Conservation (phyloP, 2,797 vertebrate species). For the Champsocephalus esox region DNA sequence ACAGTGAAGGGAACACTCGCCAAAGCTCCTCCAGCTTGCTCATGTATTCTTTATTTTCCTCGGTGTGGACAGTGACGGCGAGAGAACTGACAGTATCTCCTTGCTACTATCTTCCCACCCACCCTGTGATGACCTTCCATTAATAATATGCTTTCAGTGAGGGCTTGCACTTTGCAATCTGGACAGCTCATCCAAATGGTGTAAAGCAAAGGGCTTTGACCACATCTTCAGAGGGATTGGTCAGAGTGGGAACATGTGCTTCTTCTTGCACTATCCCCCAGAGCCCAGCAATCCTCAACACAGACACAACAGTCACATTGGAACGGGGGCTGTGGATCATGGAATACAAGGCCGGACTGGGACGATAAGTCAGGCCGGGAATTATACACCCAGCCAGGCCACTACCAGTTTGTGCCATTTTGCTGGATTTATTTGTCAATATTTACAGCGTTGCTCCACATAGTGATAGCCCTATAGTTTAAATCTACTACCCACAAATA, state of each 20-base stretch:
- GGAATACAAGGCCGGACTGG: conserved; percentile 7
- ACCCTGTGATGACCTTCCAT: conserved; percentile 80
- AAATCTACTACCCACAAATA: too few relatives aligned
- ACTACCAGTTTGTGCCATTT: too few relatives aligned
- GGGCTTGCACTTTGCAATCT: conserved; percentile 54
- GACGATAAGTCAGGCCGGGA: too few relatives aligned
- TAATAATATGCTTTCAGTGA: conserved; percentile 79
- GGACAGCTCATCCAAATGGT: conserved; percentile 59
- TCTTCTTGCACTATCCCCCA: conserved; percentile 38
- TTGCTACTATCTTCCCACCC: conserved; percentile 66
- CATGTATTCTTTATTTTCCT: conserved; percentile 61
- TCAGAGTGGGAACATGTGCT: conserved; percentile 59
- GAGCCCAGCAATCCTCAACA: conserved; percentile 47
- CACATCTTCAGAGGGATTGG: conserved; percentile 41
- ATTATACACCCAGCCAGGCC: too few relatives aligned
- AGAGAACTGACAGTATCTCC: conserved; percentile 66
- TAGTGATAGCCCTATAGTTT: too few relatives aligned
- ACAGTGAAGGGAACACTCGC: conserved; percentile 1
- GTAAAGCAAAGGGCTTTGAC: conserved; percentile 61
- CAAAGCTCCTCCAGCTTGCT: conserved; percentile 21
- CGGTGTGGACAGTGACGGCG: conserved; percentile 46
- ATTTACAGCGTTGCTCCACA: too few relatives aligned
- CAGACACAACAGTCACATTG: conserved; percentile 36
- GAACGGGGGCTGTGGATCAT: conserved; percentile 22
- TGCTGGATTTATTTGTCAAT: too few relatives aligned